phyloP scores from a whole-genome alignment of 2,888 invertebrate genomes.

The Perizoma flavofasciatum region DNA sequence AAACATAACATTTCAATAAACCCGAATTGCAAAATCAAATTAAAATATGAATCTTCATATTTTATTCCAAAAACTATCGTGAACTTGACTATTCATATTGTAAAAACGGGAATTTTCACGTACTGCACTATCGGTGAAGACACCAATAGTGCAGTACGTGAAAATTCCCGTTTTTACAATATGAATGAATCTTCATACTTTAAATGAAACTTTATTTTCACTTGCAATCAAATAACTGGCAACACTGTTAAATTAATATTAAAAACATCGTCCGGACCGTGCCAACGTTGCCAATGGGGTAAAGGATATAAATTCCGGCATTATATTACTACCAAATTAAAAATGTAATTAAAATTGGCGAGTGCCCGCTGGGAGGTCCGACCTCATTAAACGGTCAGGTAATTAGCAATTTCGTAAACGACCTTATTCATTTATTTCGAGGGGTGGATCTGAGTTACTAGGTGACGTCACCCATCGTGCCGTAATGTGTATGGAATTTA shows the following conservation, averaged over 20 bases:
- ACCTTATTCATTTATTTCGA: constrained; percentile 70
- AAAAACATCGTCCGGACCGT: constrained; percentile 13
- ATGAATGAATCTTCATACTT: constrained; percentile 30
- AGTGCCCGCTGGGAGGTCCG: constrained; percentile 53
- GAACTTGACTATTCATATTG: too few species aligned
- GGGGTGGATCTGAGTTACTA: constrained; percentile 51
- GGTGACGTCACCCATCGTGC: constrained; percentile 39
- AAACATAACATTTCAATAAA: constrained; percentile 19
- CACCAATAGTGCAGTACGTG: too few species aligned
- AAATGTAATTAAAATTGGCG: constrained; percentile 70
- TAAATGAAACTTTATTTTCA: constrained; percentile 35
- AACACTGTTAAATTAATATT: constrained; percentile 25
- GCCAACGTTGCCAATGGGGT: constrained; percentile 10
- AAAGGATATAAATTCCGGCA: constrained; percentile 32
- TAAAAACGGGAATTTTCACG: too few species aligned
- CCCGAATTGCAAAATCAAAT: constrained; percentile 30
- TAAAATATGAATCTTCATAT: constrained; percentile 31
- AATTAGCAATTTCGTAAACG: constrained; percentile 79
- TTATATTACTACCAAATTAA: constrained; percentile 57
- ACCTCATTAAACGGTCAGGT: constrained; percentile 76
- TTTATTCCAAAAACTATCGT: too few species aligned
- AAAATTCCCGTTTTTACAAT: too few species aligned
- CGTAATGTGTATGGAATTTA: too few species aligned
- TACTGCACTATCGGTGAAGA: too few species aligned
- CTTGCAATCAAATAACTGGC: constrained; percentile 29